phyloP scores from a whole-genome alignment of 2,113 vertebrate species.

The Pithys albifrons region DNA sequence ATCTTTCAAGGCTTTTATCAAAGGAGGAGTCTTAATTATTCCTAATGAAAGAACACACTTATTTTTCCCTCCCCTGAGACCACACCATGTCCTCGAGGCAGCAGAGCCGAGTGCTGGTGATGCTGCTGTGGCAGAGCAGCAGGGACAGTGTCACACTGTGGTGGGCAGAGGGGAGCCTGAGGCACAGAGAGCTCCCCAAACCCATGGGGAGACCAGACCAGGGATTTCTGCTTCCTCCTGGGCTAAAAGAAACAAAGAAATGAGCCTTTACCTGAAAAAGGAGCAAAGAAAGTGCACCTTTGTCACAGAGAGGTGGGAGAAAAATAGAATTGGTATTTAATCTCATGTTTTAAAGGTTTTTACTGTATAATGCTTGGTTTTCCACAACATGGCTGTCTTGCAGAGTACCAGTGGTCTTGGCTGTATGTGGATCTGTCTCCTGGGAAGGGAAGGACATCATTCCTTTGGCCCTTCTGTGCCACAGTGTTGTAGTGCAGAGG shows the following conservation, averaged over 20 bases:
- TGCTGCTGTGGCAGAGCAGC: background rate
- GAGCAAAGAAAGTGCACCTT: background rate
- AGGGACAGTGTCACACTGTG: background rate
- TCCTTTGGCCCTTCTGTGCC: background rate
- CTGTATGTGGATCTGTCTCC: background rate
- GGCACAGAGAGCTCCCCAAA: background rate
- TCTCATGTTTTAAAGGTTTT: background rate
- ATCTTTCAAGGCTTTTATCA: background rate
- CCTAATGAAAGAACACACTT: background rate
- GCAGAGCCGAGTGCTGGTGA: background rate
- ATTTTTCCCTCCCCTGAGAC: background rate
- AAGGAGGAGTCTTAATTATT: background rate
- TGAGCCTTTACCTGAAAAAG: background rate
- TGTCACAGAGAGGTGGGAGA: background rate
- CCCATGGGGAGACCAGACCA: accelerated
- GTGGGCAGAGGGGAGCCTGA: background rate
- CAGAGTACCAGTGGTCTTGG: background rate
- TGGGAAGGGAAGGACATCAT: background rate
- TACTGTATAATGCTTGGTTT: background rate
- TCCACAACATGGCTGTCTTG: accelerated
- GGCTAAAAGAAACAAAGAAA: background rate
- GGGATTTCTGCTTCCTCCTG: background rate
- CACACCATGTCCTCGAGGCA: accelerated
- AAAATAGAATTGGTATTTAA: background rate
- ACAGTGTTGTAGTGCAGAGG: background rate